phyloP scores from a whole-genome alignment of 2,888 invertebrate species.

The Drosophila paucipuncta region DNA sequence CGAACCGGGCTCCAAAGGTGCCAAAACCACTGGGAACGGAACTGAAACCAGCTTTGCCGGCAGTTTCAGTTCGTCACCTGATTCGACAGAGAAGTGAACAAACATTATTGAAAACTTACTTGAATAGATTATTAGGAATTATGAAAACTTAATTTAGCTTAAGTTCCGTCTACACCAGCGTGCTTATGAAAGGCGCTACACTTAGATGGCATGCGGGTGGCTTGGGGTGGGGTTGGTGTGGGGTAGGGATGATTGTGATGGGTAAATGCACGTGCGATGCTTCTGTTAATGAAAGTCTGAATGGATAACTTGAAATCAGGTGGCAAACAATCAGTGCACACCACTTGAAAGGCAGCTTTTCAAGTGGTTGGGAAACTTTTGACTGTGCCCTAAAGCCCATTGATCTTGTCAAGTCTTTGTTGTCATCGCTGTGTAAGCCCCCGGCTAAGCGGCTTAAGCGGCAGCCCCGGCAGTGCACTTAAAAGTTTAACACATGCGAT shows the following conservation, averaged over 20 bases:
- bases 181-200: constrained; percentile 41
- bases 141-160: constrained; percentile 82
- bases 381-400: constrained; percentile 68
- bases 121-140: constrained; percentile 83
- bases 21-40: constrained; percentile 26
- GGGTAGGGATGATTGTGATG: not conserved
- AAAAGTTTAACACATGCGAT: constrained; percentile 70
- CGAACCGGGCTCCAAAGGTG: not conserved
- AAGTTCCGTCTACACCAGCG: constrained; percentile 45
- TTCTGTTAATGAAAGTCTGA: constrained; percentile 52
- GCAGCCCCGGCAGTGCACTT: constrained; percentile 49
- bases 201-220: constrained; percentile 61
- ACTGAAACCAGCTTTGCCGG: constrained; percentile 6
- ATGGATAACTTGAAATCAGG: constrained; percentile 55
- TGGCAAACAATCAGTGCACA: constrained; percentile 65
- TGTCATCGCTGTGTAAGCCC: constrained; percentile 57
- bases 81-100: constrained; percentile 69
- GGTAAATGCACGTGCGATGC: constrained; percentile 22
- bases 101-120: constrained; percentile 74
- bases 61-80: constrained; percentile 44
- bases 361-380: constrained; percentile 76
- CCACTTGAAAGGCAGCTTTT: constrained; percentile 71
- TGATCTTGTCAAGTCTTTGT: constrained; percentile 72
- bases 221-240: constrained; percentile 29
- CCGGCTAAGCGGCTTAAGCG: constrained; percentile 64